Evolutionary conservation across 2,888 invertebrate genomes (phyloP).

Genomic region (Nomada ruficornis): DNA sequence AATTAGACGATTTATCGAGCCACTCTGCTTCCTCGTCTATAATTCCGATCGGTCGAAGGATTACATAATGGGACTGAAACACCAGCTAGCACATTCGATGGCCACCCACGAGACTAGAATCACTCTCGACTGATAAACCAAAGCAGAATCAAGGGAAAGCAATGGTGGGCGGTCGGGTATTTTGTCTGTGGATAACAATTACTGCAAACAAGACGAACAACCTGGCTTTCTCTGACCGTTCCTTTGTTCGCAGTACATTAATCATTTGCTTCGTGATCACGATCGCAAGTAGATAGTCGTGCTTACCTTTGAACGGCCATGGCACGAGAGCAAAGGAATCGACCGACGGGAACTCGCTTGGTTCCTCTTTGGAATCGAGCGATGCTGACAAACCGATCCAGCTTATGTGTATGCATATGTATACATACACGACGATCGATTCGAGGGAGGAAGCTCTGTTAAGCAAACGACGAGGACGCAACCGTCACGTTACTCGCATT

Average conservation of each 20-base stretch:
- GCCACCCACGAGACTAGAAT: slow-evolving; percentile 62
- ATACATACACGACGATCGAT: background rate
- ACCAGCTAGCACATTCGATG: slow-evolving; percentile 47
- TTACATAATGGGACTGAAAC: slow-evolving; percentile 12
- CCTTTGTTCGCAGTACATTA: slow-evolving; percentile 73
- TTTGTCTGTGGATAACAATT: slow-evolving; percentile 64
- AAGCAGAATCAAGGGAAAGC: slow-evolving; percentile 37
- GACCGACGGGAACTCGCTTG: background rate
- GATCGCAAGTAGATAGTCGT: slow-evolving; percentile 49
- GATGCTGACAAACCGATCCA: slow-evolving; percentile 20
- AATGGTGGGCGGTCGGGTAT: slow-evolving; percentile 54
- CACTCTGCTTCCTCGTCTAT: slow-evolving; percentile 9
- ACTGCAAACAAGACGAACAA: slow-evolving; percentile 39
- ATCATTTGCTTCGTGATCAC: slow-evolving; percentile 66
- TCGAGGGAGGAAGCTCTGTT: background rate
- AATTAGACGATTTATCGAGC: slow-evolving; percentile 5
- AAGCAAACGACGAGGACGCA: slow-evolving; percentile 9
- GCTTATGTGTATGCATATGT: background rate
- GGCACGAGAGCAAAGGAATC: slow-evolving; percentile 37
- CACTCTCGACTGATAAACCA: slow-evolving; percentile 63
- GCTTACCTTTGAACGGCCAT: slow-evolving; percentile 42
- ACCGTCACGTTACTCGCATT: slow-evolving; percentile 38
- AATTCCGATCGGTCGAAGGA: slow-evolving; percentile 8
- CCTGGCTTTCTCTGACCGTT: slow-evolving; percentile 69
- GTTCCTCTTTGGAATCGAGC: slow-evolving; percentile 18